phyloP scores from a whole-genome alignment of 2,113 vertebrate genomes.

The Takifugu bimaculatus region DNA sequence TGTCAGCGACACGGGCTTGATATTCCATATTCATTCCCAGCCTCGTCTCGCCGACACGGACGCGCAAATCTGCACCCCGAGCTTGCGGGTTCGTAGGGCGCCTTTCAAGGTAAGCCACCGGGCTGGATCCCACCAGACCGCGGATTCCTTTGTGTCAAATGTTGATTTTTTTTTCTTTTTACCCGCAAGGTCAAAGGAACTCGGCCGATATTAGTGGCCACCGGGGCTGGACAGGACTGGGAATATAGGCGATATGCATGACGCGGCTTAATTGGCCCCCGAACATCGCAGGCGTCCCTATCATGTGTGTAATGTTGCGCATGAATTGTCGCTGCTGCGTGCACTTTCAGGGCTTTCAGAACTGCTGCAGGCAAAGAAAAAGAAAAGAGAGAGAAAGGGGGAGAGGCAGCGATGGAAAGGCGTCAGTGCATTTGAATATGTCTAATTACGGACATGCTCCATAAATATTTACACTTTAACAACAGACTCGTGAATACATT shows the following conservation, averaged over 20 bases:
- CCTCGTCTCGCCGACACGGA: conserved; percentile 41
- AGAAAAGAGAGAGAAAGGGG: too few species aligned
- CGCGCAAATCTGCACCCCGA: conserved; percentile 42
- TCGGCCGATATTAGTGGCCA: conserved; percentile 20
- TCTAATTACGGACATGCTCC: conserved; percentile 27
- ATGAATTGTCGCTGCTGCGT: conserved; percentile 17
- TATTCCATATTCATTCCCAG: conserved; percentile 57
- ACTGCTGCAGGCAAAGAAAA: conserved; percentile 30
- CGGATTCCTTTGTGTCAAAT: conserved; percentile 16
- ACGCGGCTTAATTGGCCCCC: conserved; percentile 42
- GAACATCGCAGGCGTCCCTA: conserved; percentile 31
- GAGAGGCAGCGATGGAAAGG: too few species aligned
- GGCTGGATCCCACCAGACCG: background rate
- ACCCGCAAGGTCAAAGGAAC: conserved; percentile 71
- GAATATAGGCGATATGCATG: conserved; percentile 5
- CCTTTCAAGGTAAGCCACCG: conserved; percentile 51
- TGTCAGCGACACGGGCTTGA: conserved; percentile 57
- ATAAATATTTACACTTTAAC: conserved; percentile 57
- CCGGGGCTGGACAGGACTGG: conserved; percentile 35
- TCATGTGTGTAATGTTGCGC: conserved; percentile 15
- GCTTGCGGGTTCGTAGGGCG: conserved; percentile 25
- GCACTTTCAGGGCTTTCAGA: conserved; percentile 13
- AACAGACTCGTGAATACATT: conserved; percentile 47
- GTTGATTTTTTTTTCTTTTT: conserved; percentile 5
- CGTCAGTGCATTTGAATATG: background rate